Base-by-base conservation (phyloP, 1,140 invertebrate genomes). In the Heliothis virescens region DNA sequence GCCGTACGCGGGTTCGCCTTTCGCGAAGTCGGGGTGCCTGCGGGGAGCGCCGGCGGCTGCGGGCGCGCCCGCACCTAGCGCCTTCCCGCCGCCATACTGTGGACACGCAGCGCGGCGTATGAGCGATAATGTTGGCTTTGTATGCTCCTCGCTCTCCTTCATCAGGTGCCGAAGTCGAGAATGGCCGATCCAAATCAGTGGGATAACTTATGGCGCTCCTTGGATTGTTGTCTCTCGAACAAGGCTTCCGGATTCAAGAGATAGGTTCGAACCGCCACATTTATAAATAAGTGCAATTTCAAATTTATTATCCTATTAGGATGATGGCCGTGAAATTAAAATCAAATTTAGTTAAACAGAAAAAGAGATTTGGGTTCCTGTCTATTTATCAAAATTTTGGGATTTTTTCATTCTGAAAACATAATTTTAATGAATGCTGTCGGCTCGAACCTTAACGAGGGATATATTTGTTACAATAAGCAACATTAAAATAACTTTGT, bases 21-120 rank as follows among this genome's bases (percentile, higher is more conserved):
- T 91, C 85, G 97, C 96, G 95, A 98, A 98, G 94, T 98, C 97
- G 59, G 97, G 98, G 95, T 98, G 98, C 86, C 98, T 95, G 71
- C 97, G 96, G 29, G 97, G 97, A 21, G 97, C 90, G 97, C 97
- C 78, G 95, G 95, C 67, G 62, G 80, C 63, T 41, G 75, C 18
- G 62, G 60, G 63, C 29, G 73, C 79, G 4, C 80, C 82, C 52
- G 85, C 73, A 9, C 81, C 83, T 18, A 84, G 21, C 16, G 85
- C 81, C 74, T 89, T 91, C 21, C 87, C 89, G 21, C 85, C 89
- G 52, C 88, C 88, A 79, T 92, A 90, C 88, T 91, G 88, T 75
- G 72, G 73, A 83, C 34, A 78, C 60, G 62, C 34, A 78, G 47
- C 16, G 3, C 15, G 1, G 34, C 60, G 57, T 63, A 57, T 78